Percentiles rank a stretch among this genome's conserved stretches.
Evolutionary conservation across 2,888 invertebrate species (phyloP).

Genomic region (Leptogaster cylindrica): DNA sequence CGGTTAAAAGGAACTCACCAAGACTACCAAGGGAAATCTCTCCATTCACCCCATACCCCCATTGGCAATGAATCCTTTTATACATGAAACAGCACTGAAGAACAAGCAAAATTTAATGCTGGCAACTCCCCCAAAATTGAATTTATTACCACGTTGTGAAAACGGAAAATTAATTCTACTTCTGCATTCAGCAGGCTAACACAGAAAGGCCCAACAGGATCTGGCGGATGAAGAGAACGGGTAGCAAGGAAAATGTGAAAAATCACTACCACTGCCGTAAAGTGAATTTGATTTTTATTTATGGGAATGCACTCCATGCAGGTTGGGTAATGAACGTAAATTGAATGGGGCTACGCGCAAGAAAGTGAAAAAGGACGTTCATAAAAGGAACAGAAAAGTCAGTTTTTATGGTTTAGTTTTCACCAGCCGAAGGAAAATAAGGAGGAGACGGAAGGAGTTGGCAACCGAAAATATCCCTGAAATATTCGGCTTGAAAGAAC

Average conservation of each 20-base stretch:
- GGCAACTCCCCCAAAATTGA: constrained; percentile 36
- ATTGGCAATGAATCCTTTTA: background rate
- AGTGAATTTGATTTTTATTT: constrained; percentile 43
- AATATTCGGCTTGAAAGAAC: background rate
- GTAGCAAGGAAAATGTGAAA: constrained; percentile 25
- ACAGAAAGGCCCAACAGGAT: background rate
- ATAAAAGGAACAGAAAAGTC: background rate
- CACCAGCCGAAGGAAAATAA: too few species aligned
- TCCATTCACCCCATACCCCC: background rate
- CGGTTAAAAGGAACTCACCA: background rate
- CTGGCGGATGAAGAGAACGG: background rate
- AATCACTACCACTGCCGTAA: constrained; percentile 37
- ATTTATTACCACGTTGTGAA: constrained; percentile 40
- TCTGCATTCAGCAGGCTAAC: constrained; percentile 18
- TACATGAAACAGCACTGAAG: background rate
- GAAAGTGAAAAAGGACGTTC: constrained; percentile 16
- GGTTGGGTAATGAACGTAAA: constrained; percentile 36
- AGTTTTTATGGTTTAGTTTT: constrained; percentile 7
- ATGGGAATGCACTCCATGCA: constrained; percentile 36
- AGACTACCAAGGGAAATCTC: background rate
- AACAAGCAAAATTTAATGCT: constrained; percentile 38
- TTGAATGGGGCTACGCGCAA: constrained; percentile 33
- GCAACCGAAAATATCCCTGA: background rate
- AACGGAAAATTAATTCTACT: constrained; percentile 40
- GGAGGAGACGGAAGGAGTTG: too few species aligned